Evolutionary conservation across 2,797 vertebrate species (phyloP).

Genomic region (Coendou prehensilis): DNA sequence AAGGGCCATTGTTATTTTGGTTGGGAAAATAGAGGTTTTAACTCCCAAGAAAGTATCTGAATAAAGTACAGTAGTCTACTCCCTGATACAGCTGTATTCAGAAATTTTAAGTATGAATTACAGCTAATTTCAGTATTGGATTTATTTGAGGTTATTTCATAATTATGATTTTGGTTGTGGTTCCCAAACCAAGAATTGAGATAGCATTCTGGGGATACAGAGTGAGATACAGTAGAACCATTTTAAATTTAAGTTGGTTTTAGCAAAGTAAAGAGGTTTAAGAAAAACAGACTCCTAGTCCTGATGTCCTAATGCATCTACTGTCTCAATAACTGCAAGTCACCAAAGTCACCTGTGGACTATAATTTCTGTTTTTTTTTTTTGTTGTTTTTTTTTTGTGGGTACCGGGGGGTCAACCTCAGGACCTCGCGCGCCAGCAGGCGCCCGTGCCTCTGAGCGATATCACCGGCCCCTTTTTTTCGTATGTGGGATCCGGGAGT

Average conservation of each 20-base stretch:
- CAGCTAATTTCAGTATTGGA: neutral
- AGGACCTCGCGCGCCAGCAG: no score
- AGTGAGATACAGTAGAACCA: neutral
- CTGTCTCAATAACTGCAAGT: neutral
- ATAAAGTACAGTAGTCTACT: neutral
- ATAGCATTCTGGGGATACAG: constrained; percentile 9
- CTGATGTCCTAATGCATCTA: neutral
- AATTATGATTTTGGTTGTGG: constrained; percentile 21
- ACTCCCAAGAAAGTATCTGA: neutral
- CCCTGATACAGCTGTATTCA: neutral
- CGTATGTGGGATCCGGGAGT: no score
- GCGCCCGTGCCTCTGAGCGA: no score
- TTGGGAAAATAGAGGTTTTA: constrained; percentile 44
- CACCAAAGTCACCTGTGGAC: neutral
- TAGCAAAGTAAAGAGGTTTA: neutral
- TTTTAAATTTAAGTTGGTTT: constrained; percentile 63
- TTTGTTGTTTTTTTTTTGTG: no score
- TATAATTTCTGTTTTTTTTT: constrained; percentile 23
- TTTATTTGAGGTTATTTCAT: constrained; percentile 59
- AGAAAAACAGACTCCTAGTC: constrained; percentile 3
- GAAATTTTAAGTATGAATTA: constrained; percentile 40
- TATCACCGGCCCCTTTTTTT: no score
- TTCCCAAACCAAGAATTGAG: neutral
- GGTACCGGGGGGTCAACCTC: no score
- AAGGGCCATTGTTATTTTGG: constrained; percentile 13